Evolutionary conservation across 2,888 invertebrate genomes (phyloP).

Genomic region (Andrena hattorfiana): DNA sequence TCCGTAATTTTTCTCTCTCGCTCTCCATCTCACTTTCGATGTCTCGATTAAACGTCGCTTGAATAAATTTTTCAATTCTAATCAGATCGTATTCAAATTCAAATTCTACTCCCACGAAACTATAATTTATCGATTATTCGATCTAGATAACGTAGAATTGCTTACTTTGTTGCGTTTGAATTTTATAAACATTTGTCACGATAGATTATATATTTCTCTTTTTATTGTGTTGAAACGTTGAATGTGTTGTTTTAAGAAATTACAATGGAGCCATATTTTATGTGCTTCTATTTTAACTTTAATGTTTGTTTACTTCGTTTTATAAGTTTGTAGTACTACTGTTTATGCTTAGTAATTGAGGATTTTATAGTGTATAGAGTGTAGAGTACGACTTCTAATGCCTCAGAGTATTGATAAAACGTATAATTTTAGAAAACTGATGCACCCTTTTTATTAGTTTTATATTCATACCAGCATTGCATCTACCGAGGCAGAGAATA

Average conservation of each 20-base stretch:
- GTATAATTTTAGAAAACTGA: conserved; percentile 23
- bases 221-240: neutral
- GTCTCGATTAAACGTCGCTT: neutral
- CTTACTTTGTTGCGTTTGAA: neutral
- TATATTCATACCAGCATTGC: neutral
- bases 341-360: neutral
- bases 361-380: neutral
- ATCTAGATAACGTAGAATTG: neutral
- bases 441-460: conserved; percentile 16
- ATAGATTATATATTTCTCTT: too few relatives aligned
- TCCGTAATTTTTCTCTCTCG: neutral
- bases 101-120: neutral
- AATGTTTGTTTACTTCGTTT: neutral
- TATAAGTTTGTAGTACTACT: neutral
- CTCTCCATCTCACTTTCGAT: neutral
- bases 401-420: conserved; percentile 11
- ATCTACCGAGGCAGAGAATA: neutral
- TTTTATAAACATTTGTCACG: neutral
- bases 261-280: neutral
- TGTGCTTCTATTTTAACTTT: neutral
- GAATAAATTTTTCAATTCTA: neutral
- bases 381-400: conserved; percentile 8
- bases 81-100: conserved; percentile 8
- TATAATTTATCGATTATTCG: neutral
- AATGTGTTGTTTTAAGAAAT: neutral